Conservation (phyloP, 2,888 invertebrate species). For the Conomelus anceps region DNA sequence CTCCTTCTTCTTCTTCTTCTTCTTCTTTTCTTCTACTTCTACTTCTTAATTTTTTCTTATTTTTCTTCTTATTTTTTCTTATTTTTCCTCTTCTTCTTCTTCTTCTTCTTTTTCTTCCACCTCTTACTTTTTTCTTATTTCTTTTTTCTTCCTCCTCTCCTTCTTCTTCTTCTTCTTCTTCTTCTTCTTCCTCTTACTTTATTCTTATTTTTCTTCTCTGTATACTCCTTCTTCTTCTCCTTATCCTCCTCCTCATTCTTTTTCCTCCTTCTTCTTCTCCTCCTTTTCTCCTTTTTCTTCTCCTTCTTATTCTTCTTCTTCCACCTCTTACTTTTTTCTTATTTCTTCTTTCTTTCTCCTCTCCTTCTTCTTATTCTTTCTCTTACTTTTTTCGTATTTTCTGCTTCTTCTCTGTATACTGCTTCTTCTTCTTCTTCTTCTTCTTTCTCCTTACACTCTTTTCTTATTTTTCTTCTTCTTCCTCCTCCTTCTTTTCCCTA, state of each 20-base stretch:
- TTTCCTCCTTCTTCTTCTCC: neutral
- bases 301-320: too few relatives aligned
- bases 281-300: neutral
- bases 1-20: too few relatives aligned
- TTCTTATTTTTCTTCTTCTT: neutral
- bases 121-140: too few relatives aligned
- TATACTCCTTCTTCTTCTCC: neutral
- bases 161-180: neutral
- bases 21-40: too few relatives aligned
- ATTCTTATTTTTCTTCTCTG: neutral
- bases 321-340: neutral
- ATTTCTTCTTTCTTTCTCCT: neutral
- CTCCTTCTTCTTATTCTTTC: neutral
- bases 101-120: too few relatives aligned
- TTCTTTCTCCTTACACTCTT: too few relatives aligned
- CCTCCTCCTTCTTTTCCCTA: too few relatives aligned
- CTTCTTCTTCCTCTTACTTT: too few relatives aligned
- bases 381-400: neutral
- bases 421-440: neutral
- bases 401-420: neutral
- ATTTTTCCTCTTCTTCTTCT: too few relatives aligned
- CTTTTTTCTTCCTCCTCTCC: neutral
- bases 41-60: too few relatives aligned
- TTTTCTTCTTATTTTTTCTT: neutral
- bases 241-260: neutral